These are phyloP conservation scores for Harmothoe impar DNA, from an alignment of 2,888 invertebrate genomes.

Conservation along the genomic window DNA sequence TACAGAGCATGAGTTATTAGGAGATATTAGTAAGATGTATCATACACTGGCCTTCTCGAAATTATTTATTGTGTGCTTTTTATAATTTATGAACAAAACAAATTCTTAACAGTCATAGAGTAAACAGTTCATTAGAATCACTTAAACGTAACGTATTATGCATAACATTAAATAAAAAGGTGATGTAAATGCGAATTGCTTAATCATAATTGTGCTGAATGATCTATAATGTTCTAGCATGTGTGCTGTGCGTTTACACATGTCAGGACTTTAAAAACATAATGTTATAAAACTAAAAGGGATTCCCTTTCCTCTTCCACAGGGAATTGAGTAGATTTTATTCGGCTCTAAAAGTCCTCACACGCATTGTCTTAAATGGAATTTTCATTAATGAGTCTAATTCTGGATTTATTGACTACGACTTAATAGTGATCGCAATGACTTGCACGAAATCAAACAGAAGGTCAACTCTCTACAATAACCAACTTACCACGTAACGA, in stretches of 20 bases:
- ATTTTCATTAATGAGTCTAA: neutral
- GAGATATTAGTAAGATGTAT: neutral
- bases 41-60: neutral
- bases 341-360: neutral
- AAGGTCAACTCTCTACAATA: constrained; percentile 10
- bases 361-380: neutral
- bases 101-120: too few relatives aligned
- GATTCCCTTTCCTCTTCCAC: neutral
- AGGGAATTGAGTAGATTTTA: neutral
- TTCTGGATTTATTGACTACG: neutral
- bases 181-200: neutral
- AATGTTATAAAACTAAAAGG: neutral
- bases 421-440: neutral
- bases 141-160: too few relatives aligned
- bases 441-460: neutral
- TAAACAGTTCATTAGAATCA: neutral
- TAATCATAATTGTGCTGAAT: neutral
- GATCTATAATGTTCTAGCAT: neutral
- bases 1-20: neutral
- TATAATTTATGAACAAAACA: too few relatives aligned
- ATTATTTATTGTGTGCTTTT: neutral
- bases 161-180: neutral
- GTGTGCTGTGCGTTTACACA: neutral
- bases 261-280: constrained; percentile 23
- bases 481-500: constrained; percentile 24